Percentiles rank a stretch among this genome's conserved stretches.
Conservation (phyloP, 2,113 vertebrate genomes). For the Cynopterus brachyotis region DNA sequence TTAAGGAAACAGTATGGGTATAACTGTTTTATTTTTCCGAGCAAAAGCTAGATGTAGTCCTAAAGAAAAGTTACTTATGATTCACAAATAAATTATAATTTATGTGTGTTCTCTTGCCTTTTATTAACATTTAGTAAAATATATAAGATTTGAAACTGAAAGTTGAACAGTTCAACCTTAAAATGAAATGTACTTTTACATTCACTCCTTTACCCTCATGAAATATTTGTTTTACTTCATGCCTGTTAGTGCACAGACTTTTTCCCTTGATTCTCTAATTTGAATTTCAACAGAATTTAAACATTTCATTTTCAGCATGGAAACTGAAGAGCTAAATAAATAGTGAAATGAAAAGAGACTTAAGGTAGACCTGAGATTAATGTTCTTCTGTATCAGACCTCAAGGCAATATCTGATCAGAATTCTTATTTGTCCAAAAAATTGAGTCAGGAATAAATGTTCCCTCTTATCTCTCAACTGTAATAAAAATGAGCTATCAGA, state of each 20-base stretch:
- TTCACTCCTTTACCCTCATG: neutral
- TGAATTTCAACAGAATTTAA: neutral
- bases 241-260: neutral
- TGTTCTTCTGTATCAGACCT: neutral
- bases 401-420: neutral
- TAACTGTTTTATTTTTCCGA: neutral
- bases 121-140: neutral
- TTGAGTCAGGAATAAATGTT: neutral
- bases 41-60: neutral
- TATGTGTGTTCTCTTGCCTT: neutral
- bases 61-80: conserved; percentile 34
- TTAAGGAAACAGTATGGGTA: neutral
- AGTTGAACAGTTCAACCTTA: neutral
- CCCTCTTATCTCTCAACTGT: neutral
- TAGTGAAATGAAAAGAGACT: neutral
- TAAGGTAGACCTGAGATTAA: neutral
- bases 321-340: neutral
- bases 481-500: neutral
- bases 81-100: conserved; percentile 1
- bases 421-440: neutral
- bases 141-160: neutral
- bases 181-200: neutral
- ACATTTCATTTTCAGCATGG: neutral
- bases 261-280: neutral
- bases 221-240: neutral